Percentiles rank a stretch among this genome's conserved stretches.
These are phyloP conservation scores for Myiothlypis coronata DNA, from an alignment of 2,797 vertebrate genomes.

Conservation along the genomic window DNA sequence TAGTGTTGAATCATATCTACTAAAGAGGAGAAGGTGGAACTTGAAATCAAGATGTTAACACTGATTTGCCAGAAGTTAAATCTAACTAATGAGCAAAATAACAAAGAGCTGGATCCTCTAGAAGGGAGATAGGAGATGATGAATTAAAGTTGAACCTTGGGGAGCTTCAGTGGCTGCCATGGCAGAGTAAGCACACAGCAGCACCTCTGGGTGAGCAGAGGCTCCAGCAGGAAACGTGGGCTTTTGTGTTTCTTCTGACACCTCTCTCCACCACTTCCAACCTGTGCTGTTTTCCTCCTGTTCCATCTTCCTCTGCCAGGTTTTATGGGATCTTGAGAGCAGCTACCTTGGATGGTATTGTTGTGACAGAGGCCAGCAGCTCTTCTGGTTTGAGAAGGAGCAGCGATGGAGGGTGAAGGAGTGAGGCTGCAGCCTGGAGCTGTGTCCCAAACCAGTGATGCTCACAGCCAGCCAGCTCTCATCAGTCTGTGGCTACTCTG, in stretches of 20 bases:
- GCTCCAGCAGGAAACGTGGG: fast-evolving
- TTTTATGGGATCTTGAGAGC: not conserved
- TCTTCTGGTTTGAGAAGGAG: not conserved
- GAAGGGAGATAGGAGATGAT: not conserved
- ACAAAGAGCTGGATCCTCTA: not conserved
- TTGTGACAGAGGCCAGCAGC: not conserved
- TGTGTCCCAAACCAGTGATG: fast-evolving
- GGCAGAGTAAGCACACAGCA: not conserved
- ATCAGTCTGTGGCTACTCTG: not conserved
- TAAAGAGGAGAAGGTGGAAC: not conserved
- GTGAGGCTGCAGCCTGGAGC: not conserved
- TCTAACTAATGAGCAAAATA: not conserved
- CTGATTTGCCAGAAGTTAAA: not conserved
- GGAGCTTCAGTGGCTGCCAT: not conserved
- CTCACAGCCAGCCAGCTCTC: not conserved
- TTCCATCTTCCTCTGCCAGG: not conserved
- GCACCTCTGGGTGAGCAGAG: not conserved
- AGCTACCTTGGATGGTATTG: fast-evolving
- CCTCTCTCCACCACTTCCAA: not conserved
- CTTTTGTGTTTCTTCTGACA: fast-evolving
- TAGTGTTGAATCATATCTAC: not conserved
- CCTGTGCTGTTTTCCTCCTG: not conserved
- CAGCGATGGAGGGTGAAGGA: not conserved
- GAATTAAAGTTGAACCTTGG: not conserved
- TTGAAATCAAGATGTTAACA: not conserved